Conservation (phyloP, 2,113 vertebrate genomes). For the Petrocephalus microphthalmus region DNA sequence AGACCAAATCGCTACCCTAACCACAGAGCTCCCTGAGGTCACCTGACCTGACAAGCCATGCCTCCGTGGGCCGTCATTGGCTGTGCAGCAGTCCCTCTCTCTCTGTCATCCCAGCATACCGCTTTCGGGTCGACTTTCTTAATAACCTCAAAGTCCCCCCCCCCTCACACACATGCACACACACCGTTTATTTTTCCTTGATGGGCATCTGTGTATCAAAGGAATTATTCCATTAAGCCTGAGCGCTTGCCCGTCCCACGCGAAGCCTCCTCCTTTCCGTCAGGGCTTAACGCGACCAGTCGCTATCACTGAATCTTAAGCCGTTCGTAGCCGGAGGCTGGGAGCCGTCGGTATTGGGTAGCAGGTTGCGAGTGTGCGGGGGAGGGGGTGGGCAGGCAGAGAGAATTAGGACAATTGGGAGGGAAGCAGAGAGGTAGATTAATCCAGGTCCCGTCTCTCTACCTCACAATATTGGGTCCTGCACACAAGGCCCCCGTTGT, state of each 20-base stretch:
- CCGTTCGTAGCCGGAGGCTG: not conserved
- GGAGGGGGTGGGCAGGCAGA: not conserved
- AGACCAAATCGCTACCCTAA: not conserved
- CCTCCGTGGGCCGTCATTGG: not conserved
- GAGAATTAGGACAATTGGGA: not conserved
- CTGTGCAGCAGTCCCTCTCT: not conserved
- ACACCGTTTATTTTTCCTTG: not conserved
- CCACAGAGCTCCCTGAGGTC: not conserved
- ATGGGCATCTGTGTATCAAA: not conserved
- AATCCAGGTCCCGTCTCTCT: not conserved
- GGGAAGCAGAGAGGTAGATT: not conserved
- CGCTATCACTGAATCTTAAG: not conserved
- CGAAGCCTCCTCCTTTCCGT: not conserved
- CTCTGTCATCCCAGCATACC: not conserved
- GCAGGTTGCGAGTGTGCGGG: not conserved
- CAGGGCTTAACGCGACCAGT: not conserved
- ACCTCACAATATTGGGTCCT: not conserved
- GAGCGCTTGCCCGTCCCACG: not conserved
- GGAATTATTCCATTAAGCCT: not conserved
- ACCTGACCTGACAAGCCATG: not conserved
- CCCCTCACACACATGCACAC: not conserved
- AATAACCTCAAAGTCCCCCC: not conserved
- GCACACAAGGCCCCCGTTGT: constrained; percentile 7
- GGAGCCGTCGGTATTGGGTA: not conserved
- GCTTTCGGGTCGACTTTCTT: not conserved